Evolutionary conservation across 2,888 invertebrate species (phyloP).

Genomic region (Cataglyphis rosenhaueri): DNA sequence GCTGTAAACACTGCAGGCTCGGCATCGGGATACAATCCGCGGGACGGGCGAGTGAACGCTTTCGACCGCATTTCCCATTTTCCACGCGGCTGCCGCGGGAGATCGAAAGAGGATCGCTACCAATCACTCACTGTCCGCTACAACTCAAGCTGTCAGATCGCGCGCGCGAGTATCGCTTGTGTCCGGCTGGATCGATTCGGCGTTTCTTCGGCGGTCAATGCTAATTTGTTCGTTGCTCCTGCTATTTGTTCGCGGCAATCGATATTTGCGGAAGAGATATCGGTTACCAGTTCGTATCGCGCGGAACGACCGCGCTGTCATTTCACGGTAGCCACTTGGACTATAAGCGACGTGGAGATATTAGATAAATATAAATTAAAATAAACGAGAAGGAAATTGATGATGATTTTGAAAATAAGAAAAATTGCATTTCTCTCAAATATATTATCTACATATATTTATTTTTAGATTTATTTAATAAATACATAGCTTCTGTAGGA

Average conservation of each 20-base stretch:
- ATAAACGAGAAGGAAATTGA: background rate
- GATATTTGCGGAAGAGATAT: conserved; percentile 29
- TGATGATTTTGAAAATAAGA: background rate
- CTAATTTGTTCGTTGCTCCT: conserved; percentile 62
- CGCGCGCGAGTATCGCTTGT: conserved; percentile 75
- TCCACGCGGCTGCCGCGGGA: conserved; percentile 46
- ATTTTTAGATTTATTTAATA: background rate
- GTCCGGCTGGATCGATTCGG: conserved; percentile 72
- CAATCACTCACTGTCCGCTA: conserved; percentile 77
- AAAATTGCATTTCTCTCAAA: background rate
- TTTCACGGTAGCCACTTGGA: background rate
- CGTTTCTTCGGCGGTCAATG: conserved; percentile 65
- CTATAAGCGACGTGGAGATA: background rate
- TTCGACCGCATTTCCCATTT: conserved; percentile 56
- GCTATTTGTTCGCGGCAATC: conserved; percentile 50
- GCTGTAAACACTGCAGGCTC: background rate
- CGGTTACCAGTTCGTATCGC: conserved; percentile 20
- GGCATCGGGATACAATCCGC: conserved; percentile 8
- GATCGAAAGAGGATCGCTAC: conserved; percentile 66
- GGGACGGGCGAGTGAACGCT: conserved; percentile 25
- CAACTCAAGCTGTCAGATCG: conserved; percentile 73
- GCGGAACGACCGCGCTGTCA: conserved; percentile 11
- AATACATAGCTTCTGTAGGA: background rate
- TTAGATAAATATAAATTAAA: background rate
- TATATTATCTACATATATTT: background rate